phyloP scores from a whole-genome alignment of 2,113 vertebrate species.

The Mixornis gularis region DNA sequence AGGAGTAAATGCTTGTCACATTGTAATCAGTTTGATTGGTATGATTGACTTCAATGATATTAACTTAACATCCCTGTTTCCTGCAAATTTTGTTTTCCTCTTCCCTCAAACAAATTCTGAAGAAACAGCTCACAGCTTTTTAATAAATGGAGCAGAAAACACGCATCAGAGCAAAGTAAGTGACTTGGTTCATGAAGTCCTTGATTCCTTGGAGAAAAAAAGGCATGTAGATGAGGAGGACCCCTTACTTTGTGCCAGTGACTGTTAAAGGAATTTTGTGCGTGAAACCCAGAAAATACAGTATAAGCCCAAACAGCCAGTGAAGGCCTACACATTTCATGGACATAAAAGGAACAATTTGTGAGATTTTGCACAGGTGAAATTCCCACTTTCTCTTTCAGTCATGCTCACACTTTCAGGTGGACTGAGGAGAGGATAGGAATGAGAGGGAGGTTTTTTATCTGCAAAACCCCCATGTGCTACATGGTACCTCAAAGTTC shows the following conservation, averaged over 20 bases:
- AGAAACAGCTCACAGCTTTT: background rate
- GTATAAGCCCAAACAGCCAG: background rate
- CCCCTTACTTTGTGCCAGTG: background rate
- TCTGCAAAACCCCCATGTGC: background rate
- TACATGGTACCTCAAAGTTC: background rate
- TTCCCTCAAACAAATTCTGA: background rate
- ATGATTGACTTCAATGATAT: background rate
- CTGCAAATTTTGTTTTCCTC: background rate
- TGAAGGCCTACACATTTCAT: background rate
- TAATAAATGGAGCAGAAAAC: constrained; percentile 18
- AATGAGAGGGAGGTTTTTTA: background rate
- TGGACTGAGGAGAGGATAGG: background rate
- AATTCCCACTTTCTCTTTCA: background rate
- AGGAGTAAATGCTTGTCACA: background rate
- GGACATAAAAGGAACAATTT: background rate
- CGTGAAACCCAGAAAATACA: background rate
- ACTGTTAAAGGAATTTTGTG: background rate
- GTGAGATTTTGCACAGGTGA: background rate
- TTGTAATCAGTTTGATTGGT: background rate
- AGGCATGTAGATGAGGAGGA: background rate
- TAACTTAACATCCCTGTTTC: background rate
- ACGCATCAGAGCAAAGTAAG: background rate
- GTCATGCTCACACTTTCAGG: background rate
- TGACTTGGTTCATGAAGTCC: background rate
- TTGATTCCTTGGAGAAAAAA: background rate